phyloP scores from a whole-genome alignment of 2,888 invertebrate genomes.

The Lacanobia oleracea region DNA sequence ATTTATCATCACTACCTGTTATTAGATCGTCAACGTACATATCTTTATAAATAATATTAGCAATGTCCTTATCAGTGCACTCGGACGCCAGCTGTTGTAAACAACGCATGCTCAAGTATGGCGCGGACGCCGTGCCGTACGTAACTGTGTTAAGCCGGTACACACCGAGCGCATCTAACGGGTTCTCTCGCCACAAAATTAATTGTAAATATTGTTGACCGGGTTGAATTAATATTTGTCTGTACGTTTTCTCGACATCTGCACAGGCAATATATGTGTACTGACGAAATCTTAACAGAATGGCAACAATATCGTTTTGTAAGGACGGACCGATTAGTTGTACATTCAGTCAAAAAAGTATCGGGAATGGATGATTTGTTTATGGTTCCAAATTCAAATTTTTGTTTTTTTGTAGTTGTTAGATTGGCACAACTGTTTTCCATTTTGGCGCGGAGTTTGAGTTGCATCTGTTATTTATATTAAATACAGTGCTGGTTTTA shows the following conservation, averaged over 20 bases:
- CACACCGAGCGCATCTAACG: conserved; percentile 7
- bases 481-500: no score
- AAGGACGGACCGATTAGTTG: conserved; percentile 4
- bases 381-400: no score
- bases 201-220: conserved; percentile 5
- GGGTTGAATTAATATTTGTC: conserved; percentile 17
- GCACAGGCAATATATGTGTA: conserved; percentile 9
- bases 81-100: conserved; percentile 8
- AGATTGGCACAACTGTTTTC: no score
- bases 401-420: no score
- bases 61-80: conserved; percentile 4
- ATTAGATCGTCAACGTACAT: neutral
- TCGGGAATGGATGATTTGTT: no score
- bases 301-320: conserved; percentile 13
- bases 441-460: no score
- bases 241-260: conserved; percentile 10
- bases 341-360: no score
- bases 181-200: conserved; percentile 3
- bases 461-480: no score
- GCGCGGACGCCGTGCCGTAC: conserved; percentile 6
- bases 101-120: conserved; percentile 12
- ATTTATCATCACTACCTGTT: conserved; percentile 3
- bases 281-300: conserved; percentile 14
- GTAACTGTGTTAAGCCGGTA: no score
- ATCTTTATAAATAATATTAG: conserved; percentile 5